Base-by-base conservation (phyloP, 2,888 invertebrate species). In the Hemithea aestivaria region DNA sequence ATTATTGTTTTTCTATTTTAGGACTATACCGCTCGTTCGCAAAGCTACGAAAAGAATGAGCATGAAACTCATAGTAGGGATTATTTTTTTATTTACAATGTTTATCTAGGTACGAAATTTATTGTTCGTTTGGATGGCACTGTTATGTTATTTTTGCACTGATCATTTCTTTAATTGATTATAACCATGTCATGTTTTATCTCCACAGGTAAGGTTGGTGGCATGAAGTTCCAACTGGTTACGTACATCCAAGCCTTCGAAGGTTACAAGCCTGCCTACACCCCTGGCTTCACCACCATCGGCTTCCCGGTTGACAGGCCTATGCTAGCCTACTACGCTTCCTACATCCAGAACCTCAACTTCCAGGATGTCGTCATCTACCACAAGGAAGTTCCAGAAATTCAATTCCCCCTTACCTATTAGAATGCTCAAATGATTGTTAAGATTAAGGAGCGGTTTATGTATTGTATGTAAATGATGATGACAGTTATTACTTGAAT, bases 221-320 rank as follows among this genome's bases (percentile, higher is more conserved):
- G 94, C 23, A 82, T 89, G 71, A 85, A 87, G 27, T 89, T 89
- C 81, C 89, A 89, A 49, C 61, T 92, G 40, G 90, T 88, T 70
- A 88, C 90, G 40, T 84, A 90, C 24, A 75, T 81, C 34, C 64
- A 69, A 10, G 66, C 75, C 5, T 27, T 27, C 21, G 34, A 34
- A 10, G 24, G 27, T n/a, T 75, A 77, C 27, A 54, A 51, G 6
- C 10, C 41, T 20, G 44, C 56, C 35, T 54, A 58, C 2, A 38
- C 45, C 2, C 58, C 47, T 7, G 73, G 73, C 7, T 88, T 77
- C 58, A 88, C 89, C 48, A 79, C 88, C 1, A 71, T 79, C 24
- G 87, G 85, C 33, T 89, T 71, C 68, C 89, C 89, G 21, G 69
- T 88, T 40, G 89, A 89, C 66, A 76, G 89, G 45, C 84, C 82